Evolutionary conservation across 2,113 vertebrate species (phyloP).

Genomic region (Tachysurus fulvidraco): DNA sequence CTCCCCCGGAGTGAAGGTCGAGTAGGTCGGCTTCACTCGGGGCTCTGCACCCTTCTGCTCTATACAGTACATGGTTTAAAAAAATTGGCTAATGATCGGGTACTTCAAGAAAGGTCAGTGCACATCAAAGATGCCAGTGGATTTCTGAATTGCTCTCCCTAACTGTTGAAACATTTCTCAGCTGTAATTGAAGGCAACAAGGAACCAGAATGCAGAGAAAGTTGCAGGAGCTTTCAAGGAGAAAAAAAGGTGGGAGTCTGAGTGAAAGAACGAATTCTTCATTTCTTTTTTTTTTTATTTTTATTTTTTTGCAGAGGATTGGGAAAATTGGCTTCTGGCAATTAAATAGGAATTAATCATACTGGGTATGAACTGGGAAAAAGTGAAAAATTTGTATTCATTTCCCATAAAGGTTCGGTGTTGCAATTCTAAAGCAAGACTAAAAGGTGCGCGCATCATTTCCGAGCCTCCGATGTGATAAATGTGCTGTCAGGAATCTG

Average conservation of each 20-base stretch:
- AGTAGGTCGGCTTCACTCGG: background rate
- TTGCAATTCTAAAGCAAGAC: conserved; percentile 34
- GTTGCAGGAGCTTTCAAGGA: background rate
- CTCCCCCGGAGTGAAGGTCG: conserved; percentile 40
- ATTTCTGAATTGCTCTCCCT: background rate
- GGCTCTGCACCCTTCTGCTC: background rate
- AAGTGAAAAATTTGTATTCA: conserved; percentile 30
- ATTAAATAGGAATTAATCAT: conserved; percentile 44
- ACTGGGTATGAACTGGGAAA: conserved; percentile 21
- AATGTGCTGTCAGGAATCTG: conserved; percentile 32
- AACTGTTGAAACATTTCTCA: conserved; percentile 14
- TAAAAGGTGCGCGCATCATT: conserved; percentile 10
- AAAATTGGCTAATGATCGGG: conserved; percentile 45
- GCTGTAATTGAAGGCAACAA: conserved; percentile 10
- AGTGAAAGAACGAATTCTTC: background rate
- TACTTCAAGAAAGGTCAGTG: conserved; percentile 55
- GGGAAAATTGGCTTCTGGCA: conserved; percentile 20
- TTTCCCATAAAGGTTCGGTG: conserved; percentile 46
- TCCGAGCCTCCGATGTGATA: conserved; percentile 31
- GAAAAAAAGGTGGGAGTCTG: conserved; percentile 11
- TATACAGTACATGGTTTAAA: conserved; percentile 21
- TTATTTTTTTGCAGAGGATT: background rate
- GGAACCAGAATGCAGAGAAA: background rate
- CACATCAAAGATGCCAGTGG: conserved; percentile 42
- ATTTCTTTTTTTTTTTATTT: background rate